Base-by-base conservation (phyloP, 2,113 vertebrate genomes). In the Mesoclemmys tuberculata region DNA sequence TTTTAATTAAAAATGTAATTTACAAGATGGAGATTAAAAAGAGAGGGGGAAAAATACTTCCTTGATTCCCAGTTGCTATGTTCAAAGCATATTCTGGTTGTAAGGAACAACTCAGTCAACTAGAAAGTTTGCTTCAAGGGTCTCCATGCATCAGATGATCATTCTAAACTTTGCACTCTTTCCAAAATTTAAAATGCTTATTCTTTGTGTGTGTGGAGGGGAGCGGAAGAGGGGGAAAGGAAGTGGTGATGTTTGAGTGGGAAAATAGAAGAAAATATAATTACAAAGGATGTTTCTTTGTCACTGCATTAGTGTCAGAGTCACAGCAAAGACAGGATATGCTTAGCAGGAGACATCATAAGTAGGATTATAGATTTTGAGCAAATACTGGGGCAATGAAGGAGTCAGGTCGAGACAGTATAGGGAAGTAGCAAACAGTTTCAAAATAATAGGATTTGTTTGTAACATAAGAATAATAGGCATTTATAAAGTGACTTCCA, bases 101-200 rank as follows among this genome's bases (percentile, higher is more conserved):
- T 29, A 41, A 90, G 54, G 71, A 78, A 64, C 54, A 89, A 90
- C 93, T 91, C 24, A 83, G 27, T 82, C 9, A 92, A 89, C 35
- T 77, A 2, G 54, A 44, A 94, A 94, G 89, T 8, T 95, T 86
- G 8, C 11, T 95, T 92, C 75, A 4, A 52, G 44, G 12, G 3
- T 94, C 78, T 94, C 61, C 35, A 71, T 93, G 92, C 55, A 52
- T 22, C 48, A 92, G 84, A 90, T 10, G 64, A 96, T 74, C 16
- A 80, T 44, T 48, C 74, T 78, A 51, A 80, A 89, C 54, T 92
- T 90, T 91, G 26, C 79, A 80, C 87, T 93, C 35, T 95, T 96
- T 93, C 78, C n/a, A 49, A 35, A 75, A 87, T 51, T 44, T 64
- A 84, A 92, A 86, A 91, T 80, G n/a, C 78, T 95, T 64, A 27